These are phyloP conservation scores for Xylocopa sonorina DNA, from an alignment of 1,140 invertebrate genomes.

Conservation along the genomic window DNA sequence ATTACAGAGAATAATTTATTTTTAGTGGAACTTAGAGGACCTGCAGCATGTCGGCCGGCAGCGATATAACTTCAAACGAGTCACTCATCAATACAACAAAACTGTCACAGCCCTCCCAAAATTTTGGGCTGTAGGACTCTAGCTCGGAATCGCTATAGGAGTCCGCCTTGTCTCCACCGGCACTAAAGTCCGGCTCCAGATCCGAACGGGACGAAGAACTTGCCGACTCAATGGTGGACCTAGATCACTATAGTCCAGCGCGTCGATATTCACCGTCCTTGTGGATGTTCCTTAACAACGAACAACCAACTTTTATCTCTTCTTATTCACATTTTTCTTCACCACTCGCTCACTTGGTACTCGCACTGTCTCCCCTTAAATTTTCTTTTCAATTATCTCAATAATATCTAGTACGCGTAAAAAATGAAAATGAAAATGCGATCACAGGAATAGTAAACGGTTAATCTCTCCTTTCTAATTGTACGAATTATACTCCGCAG, in stretches of 20 bases:
- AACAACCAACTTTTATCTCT: background rate
- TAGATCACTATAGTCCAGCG: constrained; percentile 14
- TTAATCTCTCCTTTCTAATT: background rate
- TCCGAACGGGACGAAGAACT: constrained; percentile 79
- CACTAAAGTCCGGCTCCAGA: constrained; percentile 73
- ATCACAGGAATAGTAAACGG: no score
- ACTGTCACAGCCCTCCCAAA: constrained; percentile 70
- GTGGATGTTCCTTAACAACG: background rate
- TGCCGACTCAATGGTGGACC: constrained; percentile 81
- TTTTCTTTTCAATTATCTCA: background rate
- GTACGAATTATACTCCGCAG: no score
- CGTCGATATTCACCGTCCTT: background rate
- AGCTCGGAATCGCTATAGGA: constrained; percentile 73
- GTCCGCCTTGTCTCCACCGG: constrained; percentile 53
- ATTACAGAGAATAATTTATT: background rate
- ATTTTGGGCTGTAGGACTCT: constrained; percentile 63
- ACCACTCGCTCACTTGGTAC: background rate
- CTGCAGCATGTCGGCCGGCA: constrained; percentile 81
- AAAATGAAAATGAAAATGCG: no score
- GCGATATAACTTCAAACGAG: constrained; percentile 81
- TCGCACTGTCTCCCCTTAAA: background rate
- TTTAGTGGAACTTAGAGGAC: constrained; percentile 56
- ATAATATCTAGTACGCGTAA: background rate
- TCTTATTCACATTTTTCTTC: background rate
- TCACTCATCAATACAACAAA: constrained; percentile 82